Evolutionary conservation across 2,888 invertebrate species (phyloP).

Genomic region (Harpalus rubripes): DNA sequence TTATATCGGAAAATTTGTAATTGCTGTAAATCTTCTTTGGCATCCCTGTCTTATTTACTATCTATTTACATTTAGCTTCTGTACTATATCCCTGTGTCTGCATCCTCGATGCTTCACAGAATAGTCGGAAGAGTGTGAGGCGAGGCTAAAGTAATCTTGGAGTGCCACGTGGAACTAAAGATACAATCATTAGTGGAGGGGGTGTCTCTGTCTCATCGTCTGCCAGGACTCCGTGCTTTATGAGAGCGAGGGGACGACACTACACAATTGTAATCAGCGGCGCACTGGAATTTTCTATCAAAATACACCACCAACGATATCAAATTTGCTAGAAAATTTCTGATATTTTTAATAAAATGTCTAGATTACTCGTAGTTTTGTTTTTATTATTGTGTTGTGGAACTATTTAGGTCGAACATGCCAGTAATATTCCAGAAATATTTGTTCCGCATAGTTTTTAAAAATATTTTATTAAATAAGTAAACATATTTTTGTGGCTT

Average conservation of each 20-base stretch:
- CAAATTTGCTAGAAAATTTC: background rate
- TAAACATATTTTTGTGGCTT: too few relatives aligned
- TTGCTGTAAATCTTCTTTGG: too few relatives aligned
- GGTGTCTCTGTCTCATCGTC: background rate
- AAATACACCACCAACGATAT: conserved; percentile 10
- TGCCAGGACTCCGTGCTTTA: conserved; percentile 36
- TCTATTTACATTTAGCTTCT: background rate
- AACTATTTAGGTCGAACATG: background rate
- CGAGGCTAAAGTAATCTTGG: conserved; percentile 57
- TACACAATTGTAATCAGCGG: conserved; percentile 47
- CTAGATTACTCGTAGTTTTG: background rate
- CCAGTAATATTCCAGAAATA: too few relatives aligned
- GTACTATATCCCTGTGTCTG: conserved; percentile 50
- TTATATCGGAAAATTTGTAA: too few relatives aligned
- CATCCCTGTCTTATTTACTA: too few relatives aligned
- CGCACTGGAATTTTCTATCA: conserved; percentile 48
- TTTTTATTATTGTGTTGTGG: background rate
- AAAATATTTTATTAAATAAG: too few relatives aligned
- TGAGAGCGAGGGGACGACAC: conserved; percentile 43
- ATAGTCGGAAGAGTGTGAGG: conserved; percentile 25
- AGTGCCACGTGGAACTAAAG: conserved; percentile 65
- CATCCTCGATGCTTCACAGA: conserved; percentile 32
- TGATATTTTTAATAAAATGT: background rate
- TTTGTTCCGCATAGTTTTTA: too few relatives aligned
- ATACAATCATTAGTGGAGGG: conserved; percentile 63